A percentile compares a stretch with the other conserved stretches of the same genome.
These are phyloP conservation scores for Drosophila mimetica DNA, from an alignment of 2,888 invertebrate genomes.

Conservation along the genomic window DNA sequence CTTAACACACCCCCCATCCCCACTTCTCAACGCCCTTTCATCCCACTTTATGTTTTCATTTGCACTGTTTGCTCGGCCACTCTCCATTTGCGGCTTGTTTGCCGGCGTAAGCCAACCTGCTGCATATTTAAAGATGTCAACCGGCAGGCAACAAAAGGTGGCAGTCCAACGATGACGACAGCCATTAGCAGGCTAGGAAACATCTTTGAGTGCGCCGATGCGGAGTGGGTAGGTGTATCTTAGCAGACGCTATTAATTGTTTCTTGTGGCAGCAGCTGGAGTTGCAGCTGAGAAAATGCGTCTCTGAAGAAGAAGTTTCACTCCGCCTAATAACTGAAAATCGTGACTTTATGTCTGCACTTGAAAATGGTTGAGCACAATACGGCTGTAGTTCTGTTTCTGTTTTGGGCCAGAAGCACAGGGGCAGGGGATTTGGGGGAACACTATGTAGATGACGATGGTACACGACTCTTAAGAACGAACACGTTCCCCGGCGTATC, in stretches of 20 bases:
- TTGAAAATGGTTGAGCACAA: constrained; percentile 58
- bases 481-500: constrained; percentile 73
- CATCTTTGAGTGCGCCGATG: constrained; percentile 62
- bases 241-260: constrained; percentile 77
- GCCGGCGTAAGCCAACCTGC: constrained; percentile 49
- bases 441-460: constrained; percentile 24
- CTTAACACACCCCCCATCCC: no score
- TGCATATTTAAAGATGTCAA: constrained; percentile 79
- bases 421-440: constrained; percentile 6
- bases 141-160: constrained; percentile 72
- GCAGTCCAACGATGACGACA: constrained; percentile 64
- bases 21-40: neutral
- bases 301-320: constrained; percentile 60
- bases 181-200: constrained; percentile 41
- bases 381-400: constrained; percentile 29
- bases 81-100: constrained; percentile 76
- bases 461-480: constrained; percentile 69
- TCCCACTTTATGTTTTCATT: constrained; percentile 16
- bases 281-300: constrained; percentile 77
- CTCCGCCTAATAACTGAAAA: constrained; percentile 72
- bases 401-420: neutral
- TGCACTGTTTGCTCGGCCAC: constrained; percentile 59
- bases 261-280: constrained; percentile 47
- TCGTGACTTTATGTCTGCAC: constrained; percentile 77
- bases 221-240: constrained; percentile 6